Base-by-base conservation (phyloP, 2,113 vertebrate species). In the Sylvilagus bachmani region DNA sequence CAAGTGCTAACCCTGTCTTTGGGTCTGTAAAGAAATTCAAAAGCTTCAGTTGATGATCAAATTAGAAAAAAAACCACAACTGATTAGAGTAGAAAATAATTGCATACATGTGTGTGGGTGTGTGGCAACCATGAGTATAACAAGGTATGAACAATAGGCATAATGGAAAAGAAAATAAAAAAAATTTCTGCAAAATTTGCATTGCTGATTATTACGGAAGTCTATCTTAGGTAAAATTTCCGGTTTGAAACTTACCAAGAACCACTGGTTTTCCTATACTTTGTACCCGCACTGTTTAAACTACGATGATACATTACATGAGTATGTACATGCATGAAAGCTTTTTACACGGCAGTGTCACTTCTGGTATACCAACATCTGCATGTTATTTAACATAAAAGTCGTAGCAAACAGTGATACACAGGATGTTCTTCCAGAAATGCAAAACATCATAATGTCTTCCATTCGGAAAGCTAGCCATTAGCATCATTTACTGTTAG, bases 1-100 rank as follows among this genome's bases (percentile, higher is more conserved):
- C 67, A 75, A 94, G 61, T 82, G 62, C 62, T 53, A 36, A 95
- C 86, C 64, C 84, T 94, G 53, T 84, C 5, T 93, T 97, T 97
- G 69, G 58, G 49, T 87, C 80, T 89, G 0, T 79, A 44, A 81
- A 95, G 93, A 96, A 66, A 19, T 87, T n/a, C 33, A 14, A 64
- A 58, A 61, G 24, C 70, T 97, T 31, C 2, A 31, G 58, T 89
- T 88, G 73, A 55, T 70, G 64, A 86, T 55, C 33, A 36, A 38
- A 84, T 44, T 22, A 1, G 4, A 74, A 61, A 93, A 77, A 14
- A 58, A 14, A 58, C 3, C 38, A 17, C 49, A 11, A 10, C 31
- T 29, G 4, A 3, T 24, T 1, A 5, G 22, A 31, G 16, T 1
- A 29, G 51, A 78, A 66, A 49, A 89, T 44, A 44, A 75, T 6